A percentile compares a stretch with the other conserved stretches of the same genome.
phyloP scores from a whole-genome alignment of 2,888 invertebrate species.

The Luperina testacea region DNA sequence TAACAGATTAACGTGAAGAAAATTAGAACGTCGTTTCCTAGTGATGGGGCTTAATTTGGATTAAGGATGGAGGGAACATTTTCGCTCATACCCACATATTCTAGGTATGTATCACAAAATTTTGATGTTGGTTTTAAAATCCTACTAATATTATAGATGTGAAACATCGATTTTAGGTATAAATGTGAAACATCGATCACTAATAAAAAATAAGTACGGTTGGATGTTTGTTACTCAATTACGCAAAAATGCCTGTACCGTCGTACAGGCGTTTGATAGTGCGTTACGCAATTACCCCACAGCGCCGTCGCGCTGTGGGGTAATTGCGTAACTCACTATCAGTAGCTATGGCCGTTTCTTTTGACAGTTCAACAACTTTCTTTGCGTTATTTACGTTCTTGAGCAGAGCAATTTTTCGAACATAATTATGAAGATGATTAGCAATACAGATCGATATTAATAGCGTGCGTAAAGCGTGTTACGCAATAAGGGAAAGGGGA shows the following conservation, averaged over 20 bases:
- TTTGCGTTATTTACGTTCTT: no score
- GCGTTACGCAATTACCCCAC: no score
- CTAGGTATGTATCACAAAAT: not conserved
- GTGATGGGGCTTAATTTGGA: not conserved
- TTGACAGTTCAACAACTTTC: no score
- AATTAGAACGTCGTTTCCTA: conserved; percentile 5
- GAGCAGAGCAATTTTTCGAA: not conserved
- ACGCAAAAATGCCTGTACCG: not conserved
- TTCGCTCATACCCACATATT: not conserved
- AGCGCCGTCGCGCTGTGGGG: not conserved
- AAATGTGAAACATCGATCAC: no score
- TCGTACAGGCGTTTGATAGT: no score
- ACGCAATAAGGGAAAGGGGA: not conserved
- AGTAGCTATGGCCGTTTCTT: not conserved
- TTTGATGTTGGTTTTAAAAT: not conserved
- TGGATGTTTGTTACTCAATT: not conserved
- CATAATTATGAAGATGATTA: not conserved
- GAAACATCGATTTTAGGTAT: no score
- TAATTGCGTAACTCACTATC: not conserved
- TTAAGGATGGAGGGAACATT: not conserved
- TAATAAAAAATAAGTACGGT: no score
- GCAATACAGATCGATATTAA: not conserved
- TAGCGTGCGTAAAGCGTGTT: not conserved
- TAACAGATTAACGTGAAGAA: not conserved
- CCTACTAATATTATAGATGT: no score